Conservation (phyloP, 1,140 invertebrate species). For the Hylaeus anthracinus region DNA sequence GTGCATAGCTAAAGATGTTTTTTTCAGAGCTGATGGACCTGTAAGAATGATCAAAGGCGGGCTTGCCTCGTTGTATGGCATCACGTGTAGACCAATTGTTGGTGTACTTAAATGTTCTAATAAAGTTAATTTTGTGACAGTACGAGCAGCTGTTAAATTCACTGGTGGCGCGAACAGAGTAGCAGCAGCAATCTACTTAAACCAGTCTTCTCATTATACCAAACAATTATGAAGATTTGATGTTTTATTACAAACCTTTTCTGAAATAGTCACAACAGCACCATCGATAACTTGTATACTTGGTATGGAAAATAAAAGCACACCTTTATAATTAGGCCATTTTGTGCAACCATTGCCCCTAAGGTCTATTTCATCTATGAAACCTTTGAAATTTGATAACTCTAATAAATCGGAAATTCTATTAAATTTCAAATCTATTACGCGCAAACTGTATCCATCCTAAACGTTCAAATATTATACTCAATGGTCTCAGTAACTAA, state of each 20-base stretch:
- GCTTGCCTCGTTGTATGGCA: constrained; percentile 63
- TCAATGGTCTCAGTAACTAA: neutral
- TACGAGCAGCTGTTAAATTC: constrained; percentile 60
- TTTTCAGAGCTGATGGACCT: constrained; percentile 67
- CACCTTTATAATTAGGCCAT: constrained; percentile 73
- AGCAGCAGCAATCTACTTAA: constrained; percentile 60
- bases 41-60: constrained; percentile 67
- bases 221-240: neutral
- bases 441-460: constrained; percentile 60
- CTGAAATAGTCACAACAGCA: constrained; percentile 54
- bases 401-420: constrained; percentile 68
- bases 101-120: constrained; percentile 67
- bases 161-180: constrained; percentile 62
- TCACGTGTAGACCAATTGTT: constrained; percentile 61
- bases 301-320: constrained; percentile 66
- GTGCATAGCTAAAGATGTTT: constrained; percentile 54
- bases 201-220: constrained; percentile 12
- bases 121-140: constrained; percentile 66
- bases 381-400: constrained; percentile 62
- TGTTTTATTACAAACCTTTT: constrained; percentile 58
- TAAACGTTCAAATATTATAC: constrained; percentile 23
- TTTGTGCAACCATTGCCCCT: constrained; percentile 68
- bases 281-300: constrained; percentile 67
- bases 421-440: constrained; percentile 70
- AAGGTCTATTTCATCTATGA: constrained; percentile 66